A percentile compares a stretch with the other conserved stretches of the same genome.
These are phyloP conservation scores for Microtus pennsylvanicus DNA, from an alignment of 2,113 vertebrate species.

Conservation along the genomic window DNA sequence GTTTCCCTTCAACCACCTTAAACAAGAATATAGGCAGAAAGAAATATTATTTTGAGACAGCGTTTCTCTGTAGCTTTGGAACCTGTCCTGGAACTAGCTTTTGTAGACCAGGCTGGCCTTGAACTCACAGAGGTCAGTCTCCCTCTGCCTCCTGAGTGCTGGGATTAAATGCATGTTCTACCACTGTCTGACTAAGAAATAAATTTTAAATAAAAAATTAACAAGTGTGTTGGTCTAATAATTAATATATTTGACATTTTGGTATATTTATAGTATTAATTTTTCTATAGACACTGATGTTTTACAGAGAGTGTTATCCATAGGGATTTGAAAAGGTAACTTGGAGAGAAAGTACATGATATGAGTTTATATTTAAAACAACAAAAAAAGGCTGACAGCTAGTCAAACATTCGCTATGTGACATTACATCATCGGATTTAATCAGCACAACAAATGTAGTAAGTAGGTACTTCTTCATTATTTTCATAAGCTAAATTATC, in stretches of 20 bases:
- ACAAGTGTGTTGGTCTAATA: not conserved
- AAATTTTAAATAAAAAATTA: slow-evolving; percentile 34
- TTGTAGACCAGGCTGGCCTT: too few species aligned
- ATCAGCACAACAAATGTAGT: not conserved
- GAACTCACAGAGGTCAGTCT: too few species aligned
- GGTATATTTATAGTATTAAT: not conserved
- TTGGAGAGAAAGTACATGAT: not conserved
- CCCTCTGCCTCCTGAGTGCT: too few species aligned
- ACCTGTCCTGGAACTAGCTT: too few species aligned
- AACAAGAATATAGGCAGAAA: not conserved
- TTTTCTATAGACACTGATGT: not conserved
- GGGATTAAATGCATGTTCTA: too few species aligned
- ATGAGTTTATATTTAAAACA: not conserved
- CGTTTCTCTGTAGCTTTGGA: too few species aligned
- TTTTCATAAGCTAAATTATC: slow-evolving; percentile 22
- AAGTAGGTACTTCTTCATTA: not conserved
- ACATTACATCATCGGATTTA: slow-evolving; percentile 18
- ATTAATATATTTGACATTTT: not conserved
- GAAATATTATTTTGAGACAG: not conserved
- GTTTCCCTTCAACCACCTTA: not conserved
- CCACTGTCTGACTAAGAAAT: not conserved
- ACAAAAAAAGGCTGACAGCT: not conserved
- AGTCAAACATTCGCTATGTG: slow-evolving; percentile 19
- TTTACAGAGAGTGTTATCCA: not conserved
- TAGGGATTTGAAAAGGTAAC: not conserved